Evolutionary conservation across 2,888 invertebrate species (phyloP).

Genomic region (Hymenopus coronatus): DNA sequence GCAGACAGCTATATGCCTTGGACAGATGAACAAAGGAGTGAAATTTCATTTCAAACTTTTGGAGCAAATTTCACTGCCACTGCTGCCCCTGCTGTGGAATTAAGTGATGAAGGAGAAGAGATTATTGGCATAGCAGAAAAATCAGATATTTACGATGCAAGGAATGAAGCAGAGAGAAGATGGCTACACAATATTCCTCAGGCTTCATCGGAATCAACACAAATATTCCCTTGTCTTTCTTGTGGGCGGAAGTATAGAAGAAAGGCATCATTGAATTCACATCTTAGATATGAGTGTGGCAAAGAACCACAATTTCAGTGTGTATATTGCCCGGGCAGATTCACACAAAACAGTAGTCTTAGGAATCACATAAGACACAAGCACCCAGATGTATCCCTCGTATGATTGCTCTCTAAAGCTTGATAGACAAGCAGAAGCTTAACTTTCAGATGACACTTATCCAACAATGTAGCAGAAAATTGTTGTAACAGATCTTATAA

Average conservation of each 20-base stretch:
- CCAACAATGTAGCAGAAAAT: too few species aligned
- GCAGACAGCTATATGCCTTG: not conserved
- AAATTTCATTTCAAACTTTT: not conserved
- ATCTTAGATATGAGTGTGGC: not conserved
- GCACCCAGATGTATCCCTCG: not conserved
- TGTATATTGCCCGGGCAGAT: not conserved
- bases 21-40: not conserved
- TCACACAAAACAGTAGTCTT: not conserved
- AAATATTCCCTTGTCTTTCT: not conserved
- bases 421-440: too few species aligned
- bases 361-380: not conserved
- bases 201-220: not conserved
- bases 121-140: not conserved
- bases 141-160: not conserved
- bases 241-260: not conserved
- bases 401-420: not conserved
- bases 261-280: not conserved
- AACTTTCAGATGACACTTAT: too few species aligned
- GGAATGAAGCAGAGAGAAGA: not conserved
- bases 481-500: too few species aligned
- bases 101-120: not conserved
- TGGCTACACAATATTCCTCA: not conserved
- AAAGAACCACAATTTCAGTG: not conserved
- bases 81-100: not conserved
- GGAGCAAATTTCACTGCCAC: not conserved